Evolutionary conservation across 2,888 invertebrate genomes (phyloP), one percentile per base, ranked within the genome.

Genomic region (Pseudeuparius sepicola): DNA sequence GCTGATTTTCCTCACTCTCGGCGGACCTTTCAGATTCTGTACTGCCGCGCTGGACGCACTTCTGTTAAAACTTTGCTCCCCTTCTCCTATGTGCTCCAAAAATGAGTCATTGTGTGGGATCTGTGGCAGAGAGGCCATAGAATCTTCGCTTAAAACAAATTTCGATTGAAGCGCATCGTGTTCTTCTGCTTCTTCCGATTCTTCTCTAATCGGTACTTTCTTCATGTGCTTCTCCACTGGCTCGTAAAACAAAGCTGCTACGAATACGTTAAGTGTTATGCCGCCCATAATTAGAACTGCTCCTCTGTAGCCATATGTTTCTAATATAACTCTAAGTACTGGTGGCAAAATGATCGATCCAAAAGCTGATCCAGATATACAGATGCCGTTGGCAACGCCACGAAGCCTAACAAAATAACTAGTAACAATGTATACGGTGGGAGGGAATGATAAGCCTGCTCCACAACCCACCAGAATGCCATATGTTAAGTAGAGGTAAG

Each of bases 361-460:
- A 44, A 88, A 70, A 0, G 88, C 86, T 48, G 85, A 85, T 10
- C 88, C 88, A 1, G 87, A 87, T 66, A 88, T 87, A 51, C 88
- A 88, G 13, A 88, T 73, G 0, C 88, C 88, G 60, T 88, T 88
- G 25, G 88, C 88, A 9, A 88, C 66, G 0, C 88, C 88, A 26
- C 87, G 68, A 6, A 78, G 63, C 28, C 75, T 71, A 24, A 82
- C 77, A 61, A 88, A 88, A 63, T 88, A 88, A 39, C 84, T 84
- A 31, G 86, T 86, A 45, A 88, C 87, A 48, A 88, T 87, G 62
- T 88, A 87, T 18, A 89, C 86, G 0, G 88, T 88, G 2, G 88
- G 87, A 1, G 88, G 88, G 64, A 88, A 89, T 1, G 86, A 78
- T 5, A 88, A 63, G 0, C 88, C 88, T 1, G 87, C 87, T 4